Percentiles rank a stretch among this genome's conserved stretches.
Evolutionary conservation across 2,888 invertebrate genomes (phyloP).

Genomic region (Andrena dorsata): DNA sequence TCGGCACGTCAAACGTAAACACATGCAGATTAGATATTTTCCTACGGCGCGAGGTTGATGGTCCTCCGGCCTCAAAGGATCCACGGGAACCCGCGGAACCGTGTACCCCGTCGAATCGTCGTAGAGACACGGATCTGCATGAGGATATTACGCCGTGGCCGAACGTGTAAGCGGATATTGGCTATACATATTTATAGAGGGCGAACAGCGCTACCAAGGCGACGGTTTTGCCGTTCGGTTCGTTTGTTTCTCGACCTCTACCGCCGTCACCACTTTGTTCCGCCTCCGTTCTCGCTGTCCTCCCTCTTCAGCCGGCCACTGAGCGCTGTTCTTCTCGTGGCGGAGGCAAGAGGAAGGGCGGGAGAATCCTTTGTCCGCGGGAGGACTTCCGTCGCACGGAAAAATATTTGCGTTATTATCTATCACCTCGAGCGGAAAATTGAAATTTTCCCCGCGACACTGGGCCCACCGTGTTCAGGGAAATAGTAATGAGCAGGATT

Average conservation of each 20-base stretch:
- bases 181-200: slow-evolving; percentile 81
- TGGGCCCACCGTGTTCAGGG: slow-evolving; percentile 41
- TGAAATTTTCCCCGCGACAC: slow-evolving; percentile 68
- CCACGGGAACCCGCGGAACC: slow-evolving; percentile 35
- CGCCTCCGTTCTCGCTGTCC: slow-evolving; percentile 40
- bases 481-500: slow-evolving; percentile 67
- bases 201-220: slow-evolving; percentile 50
- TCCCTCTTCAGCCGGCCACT: slow-evolving; percentile 12
- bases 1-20: slow-evolving; percentile 79
- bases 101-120: slow-evolving; percentile 31
- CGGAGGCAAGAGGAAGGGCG: slow-evolving; percentile 12
- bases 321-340: slow-evolving; percentile 17
- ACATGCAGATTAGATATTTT: slow-evolving; percentile 81
- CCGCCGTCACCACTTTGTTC: slow-evolving; percentile 56
- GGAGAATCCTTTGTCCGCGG: slow-evolving; percentile 69
- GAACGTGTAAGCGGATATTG: slow-evolving; percentile 80
- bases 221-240: slow-evolving; percentile 57
- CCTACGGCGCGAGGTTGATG: slow-evolving; percentile 71
- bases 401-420: slow-evolving; percentile 74
- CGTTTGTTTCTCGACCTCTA: slow-evolving; percentile 63
- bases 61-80: slow-evolving; percentile 73
- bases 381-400: slow-evolving; percentile 69
- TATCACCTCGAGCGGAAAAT: slow-evolving; percentile 72
- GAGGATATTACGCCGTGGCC: slow-evolving; percentile 75
- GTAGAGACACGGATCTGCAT: slow-evolving; percentile 70